Evolutionary conservation across 2,888 invertebrate species (phyloP).

Genomic region (Conistra vaccinii): DNA sequence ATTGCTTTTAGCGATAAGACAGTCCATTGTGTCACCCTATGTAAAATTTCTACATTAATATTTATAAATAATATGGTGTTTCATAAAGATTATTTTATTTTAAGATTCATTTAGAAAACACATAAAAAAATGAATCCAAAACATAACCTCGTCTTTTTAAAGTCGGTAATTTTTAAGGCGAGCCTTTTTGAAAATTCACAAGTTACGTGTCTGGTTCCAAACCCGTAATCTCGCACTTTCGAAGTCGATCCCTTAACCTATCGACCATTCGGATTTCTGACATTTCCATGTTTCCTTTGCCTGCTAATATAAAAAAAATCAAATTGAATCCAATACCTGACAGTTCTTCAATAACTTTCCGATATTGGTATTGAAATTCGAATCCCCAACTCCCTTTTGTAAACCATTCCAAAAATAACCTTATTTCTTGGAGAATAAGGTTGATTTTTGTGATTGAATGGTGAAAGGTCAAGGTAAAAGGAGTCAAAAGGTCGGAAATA

Average conservation of each 20-base stretch:
- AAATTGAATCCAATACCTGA: conserved; percentile 65
- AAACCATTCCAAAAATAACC: conserved; percentile 6
- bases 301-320: conserved; percentile 42
- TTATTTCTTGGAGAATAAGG: neutral
- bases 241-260: neutral
- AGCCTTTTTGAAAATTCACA: neutral
- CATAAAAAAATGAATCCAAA: neutral
- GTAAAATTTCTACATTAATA: neutral
- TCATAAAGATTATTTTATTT: neutral
- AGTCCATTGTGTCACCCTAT: neutral
- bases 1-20: neutral
- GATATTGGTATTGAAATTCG: conserved; percentile 66
- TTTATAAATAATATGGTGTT: neutral
- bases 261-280: neutral
- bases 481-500: conserved; percentile 41
- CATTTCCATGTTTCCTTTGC: conserved; percentile 11
- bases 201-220: neutral
- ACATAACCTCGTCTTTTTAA: neutral
- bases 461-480: conserved; percentile 54
- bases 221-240: neutral
- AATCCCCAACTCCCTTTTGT: conserved; percentile 13
- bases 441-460: neutral
- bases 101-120: neutral
- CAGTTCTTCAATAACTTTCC: conserved; percentile 67
- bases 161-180: neutral